Evolutionary conservation across 2,797 vertebrate species (phyloP), one percentile per base, ranked within the genome.

Genomic region (Gobionotothen gibberifrons): DNA sequence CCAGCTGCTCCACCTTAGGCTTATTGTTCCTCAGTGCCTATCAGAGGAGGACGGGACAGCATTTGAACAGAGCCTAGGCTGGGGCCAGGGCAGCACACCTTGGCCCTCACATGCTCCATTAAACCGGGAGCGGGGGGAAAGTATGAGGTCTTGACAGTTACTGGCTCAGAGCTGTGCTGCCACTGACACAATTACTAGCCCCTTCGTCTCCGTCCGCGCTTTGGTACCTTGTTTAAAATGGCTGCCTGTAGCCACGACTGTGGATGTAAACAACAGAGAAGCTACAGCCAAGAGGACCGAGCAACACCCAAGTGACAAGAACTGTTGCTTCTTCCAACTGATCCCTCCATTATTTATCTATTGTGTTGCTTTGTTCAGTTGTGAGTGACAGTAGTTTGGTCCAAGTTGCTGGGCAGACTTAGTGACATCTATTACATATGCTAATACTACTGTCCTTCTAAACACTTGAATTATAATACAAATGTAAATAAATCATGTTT

Each of bases 1-100:
- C 78, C 93, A 91, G 89, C 92, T 92, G 92, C 85, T 90, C 82
- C 83, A 87, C 87, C 88, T 81, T 78, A 68, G 87, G 81, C 79
- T 87, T 76, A 88, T 86, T 87, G 86, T 86, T 91, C 89, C 91
- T 79, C 82, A 70, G 86, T 49, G 84, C 68, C 84, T 17, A 81
- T 86, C 83, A 66, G 22, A 63, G 74, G 71, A 70, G 72, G 78
- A 79, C 68, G 21, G 65, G 76, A 85, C 83, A 84, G 82, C 75
- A 57, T 85, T 70, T 80, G 77, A 89, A 72, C 64, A 19, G 74
- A 71, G 79, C 58, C 82, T 63, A 56, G 69, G 72, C 77, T 39
- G 69, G 63, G 75, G 62, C 69, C 48, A 4, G 77, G 76, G 76
- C 71, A 57, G 74, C 72, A 21, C 87, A 89, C 89, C 82, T 87